These are phyloP conservation scores for Melikaiella ostensackeni DNA, from an alignment of 2,888 invertebrate genomes.

Conservation along the genomic window DNA sequence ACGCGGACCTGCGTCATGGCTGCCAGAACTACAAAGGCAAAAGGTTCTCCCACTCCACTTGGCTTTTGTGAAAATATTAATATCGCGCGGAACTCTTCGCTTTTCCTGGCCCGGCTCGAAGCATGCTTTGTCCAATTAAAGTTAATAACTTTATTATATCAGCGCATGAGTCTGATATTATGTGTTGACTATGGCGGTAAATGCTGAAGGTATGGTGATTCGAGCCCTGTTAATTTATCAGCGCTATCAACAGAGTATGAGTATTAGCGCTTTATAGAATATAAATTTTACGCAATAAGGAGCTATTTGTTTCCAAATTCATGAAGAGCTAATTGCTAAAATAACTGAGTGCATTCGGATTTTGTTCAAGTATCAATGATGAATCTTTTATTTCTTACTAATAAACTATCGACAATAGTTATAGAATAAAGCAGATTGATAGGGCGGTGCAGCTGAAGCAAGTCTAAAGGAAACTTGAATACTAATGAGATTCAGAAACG, in stretches of 20 bases:
- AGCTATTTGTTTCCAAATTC: too few species aligned
- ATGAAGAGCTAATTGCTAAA: too few species aligned
- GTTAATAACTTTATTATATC: slow-evolving; percentile 65
- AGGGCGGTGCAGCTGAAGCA: too few species aligned
- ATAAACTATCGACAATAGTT: too few species aligned
- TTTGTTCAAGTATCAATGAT: too few species aligned
- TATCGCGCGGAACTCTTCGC: slow-evolving; percentile 62
- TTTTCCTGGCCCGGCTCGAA: slow-evolving; percentile 45
- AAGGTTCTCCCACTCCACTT: slow-evolving; percentile 48
- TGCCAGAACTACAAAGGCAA: slow-evolving; percentile 56
- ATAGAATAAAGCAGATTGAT: too few species aligned
- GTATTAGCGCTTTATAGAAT: not conserved
- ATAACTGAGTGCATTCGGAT: too few species aligned
- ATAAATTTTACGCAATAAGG: not conserved
- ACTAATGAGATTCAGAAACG: too few species aligned
- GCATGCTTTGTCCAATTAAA: slow-evolving; percentile 68
- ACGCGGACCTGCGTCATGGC: slow-evolving; percentile 37
- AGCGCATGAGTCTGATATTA: not conserved
- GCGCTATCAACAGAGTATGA: not conserved
- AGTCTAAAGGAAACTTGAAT: too few species aligned
- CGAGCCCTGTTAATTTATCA: slow-evolving; percentile 22
- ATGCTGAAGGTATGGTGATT: slow-evolving; percentile 4
- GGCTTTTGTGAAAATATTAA: slow-evolving; percentile 71
- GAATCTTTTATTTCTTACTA: too few species aligned
- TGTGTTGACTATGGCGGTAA: not conserved